phyloP scores from a whole-genome alignment of 2,888 invertebrate species.

The Drosophila stalkeri region DNA sequence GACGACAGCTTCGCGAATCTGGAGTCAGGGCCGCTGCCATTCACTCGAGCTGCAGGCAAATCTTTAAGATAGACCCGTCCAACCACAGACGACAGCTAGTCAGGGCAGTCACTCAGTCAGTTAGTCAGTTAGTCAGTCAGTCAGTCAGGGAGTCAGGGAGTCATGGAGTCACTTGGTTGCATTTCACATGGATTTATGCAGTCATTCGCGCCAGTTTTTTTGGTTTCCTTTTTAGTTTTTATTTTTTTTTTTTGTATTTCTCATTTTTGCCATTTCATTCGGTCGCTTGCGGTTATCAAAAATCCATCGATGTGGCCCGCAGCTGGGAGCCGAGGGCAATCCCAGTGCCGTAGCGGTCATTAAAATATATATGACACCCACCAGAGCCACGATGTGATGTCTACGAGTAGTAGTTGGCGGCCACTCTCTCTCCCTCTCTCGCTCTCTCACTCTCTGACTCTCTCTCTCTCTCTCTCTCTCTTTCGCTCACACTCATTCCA shows the following conservation, averaged over 20 bases:
- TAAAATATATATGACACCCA: slow-evolving; percentile 80
- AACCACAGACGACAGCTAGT: slow-evolving; percentile 22
- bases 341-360: slow-evolving; percentile 48
- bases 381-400: slow-evolving; percentile 58
- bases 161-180: slow-evolving; percentile 50
- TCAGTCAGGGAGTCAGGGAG: slow-evolving; percentile 32
- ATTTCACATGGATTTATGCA: slow-evolving; percentile 81
- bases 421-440: not conserved
- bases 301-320: slow-evolving; percentile 57
- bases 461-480: slow-evolving; percentile 6
- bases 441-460: slow-evolving; percentile 2
- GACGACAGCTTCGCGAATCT: slow-evolving; percentile 40
- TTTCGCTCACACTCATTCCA: slow-evolving; percentile 23
- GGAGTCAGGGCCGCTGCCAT: slow-evolving; percentile 38
- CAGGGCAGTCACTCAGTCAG: slow-evolving; percentile 40
- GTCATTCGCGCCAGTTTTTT: slow-evolving; percentile 73
- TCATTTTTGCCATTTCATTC: slow-evolving; percentile 68
- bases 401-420: slow-evolving; percentile 17
- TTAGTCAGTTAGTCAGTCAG: slow-evolving; percentile 38
- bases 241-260: not conserved
- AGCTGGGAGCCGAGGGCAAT: slow-evolving; percentile 23
- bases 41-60: slow-evolving; percentile 43
- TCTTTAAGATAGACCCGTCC: slow-evolving; percentile 41
- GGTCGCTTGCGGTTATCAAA: slow-evolving; percentile 56
- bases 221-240: not conserved